A percentile compares a stretch with the other conserved stretches of the same genome.
Evolutionary conservation across 2,888 invertebrate genomes (phyloP).

Genomic region (Dryomyza anilis): DNA sequence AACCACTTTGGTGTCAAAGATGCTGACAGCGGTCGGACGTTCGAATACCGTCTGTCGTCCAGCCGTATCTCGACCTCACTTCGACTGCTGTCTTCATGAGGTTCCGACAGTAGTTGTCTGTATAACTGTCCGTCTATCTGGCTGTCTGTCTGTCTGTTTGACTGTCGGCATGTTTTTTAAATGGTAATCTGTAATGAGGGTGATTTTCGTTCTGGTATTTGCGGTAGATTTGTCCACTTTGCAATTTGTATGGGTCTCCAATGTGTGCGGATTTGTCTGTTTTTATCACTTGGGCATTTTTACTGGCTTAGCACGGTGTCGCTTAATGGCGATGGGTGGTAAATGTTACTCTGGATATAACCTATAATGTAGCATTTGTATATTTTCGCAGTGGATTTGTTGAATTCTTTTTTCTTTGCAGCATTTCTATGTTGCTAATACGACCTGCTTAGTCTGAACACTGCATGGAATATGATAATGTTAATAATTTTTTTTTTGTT

Average conservation of each 20-base stretch:
- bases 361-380: constrained; percentile 55
- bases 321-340: constrained; percentile 36
- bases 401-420: constrained; percentile 19
- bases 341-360: constrained; percentile 32
- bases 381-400: constrained; percentile 49
- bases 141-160: constrained; percentile 34
- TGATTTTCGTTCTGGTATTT: constrained; percentile 52
- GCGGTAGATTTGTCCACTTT: constrained; percentile 58
- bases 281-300: constrained; percentile 33
- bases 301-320: constrained; percentile 21
- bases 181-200: constrained; percentile 56
- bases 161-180: constrained; percentile 28
- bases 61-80: constrained; percentile 15
- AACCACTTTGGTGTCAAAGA: constrained; percentile 58
- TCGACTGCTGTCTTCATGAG: too few species aligned
- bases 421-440: constrained; percentile 23
- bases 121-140: too few species aligned
- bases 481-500: constrained; percentile 43
- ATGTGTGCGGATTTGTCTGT: constrained; percentile 36
- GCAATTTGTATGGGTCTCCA: constrained; percentile 41
- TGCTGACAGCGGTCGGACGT: constrained; percentile 54
- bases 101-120: too few species aligned
- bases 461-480: constrained; percentile 49
- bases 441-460: constrained; percentile 7
- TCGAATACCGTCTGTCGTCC: constrained; percentile 40